phyloP scores from a whole-genome alignment of 1,140 invertebrate genomes.

The Caenorhabditis tropicalis region DNA sequence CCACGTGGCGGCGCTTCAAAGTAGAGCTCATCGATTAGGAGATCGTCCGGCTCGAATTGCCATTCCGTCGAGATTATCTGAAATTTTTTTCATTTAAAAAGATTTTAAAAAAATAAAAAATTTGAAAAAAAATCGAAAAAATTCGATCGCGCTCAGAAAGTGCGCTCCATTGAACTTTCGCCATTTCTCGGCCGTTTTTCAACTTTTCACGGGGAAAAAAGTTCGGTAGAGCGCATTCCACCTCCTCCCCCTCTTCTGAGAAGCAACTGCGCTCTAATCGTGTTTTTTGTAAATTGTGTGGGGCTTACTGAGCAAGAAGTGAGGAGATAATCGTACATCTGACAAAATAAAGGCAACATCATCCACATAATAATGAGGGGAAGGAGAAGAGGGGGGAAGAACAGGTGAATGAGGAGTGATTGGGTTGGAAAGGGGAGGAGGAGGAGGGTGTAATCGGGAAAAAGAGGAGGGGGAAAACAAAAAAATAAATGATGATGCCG shows the following conservation, averaged over 20 bases:
- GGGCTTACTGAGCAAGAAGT: slow-evolving; percentile 2
- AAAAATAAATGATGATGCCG: neutral
- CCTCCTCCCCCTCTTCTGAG: no score
- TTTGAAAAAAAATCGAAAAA: no score
- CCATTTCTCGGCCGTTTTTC: no score
- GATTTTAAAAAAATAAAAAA: no score
- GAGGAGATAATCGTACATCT: slow-evolving; percentile 35
- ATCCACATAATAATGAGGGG: neutral
- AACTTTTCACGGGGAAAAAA: no score
- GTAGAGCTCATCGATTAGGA: slow-evolving; percentile 37
- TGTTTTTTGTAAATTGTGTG: no score
- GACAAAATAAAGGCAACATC: slow-evolving; percentile 35
- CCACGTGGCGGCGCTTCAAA: slow-evolving; percentile 25
- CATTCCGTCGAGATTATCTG: slow-evolving; percentile 38
- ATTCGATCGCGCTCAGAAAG: no score
- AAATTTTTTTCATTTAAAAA: no score
- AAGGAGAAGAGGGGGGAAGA: neutral
- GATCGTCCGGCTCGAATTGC: slow-evolving; percentile 45
- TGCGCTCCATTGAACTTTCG: no score
- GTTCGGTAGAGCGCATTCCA: neutral
- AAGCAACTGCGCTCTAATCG: no score
- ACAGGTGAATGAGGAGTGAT: neutral
- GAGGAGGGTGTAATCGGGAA: neutral
- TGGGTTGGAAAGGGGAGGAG: neutral
- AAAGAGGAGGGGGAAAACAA: neutral